Base-by-base conservation (phyloP, 1,140 invertebrate species). In the Calliphora vicina region DNA sequence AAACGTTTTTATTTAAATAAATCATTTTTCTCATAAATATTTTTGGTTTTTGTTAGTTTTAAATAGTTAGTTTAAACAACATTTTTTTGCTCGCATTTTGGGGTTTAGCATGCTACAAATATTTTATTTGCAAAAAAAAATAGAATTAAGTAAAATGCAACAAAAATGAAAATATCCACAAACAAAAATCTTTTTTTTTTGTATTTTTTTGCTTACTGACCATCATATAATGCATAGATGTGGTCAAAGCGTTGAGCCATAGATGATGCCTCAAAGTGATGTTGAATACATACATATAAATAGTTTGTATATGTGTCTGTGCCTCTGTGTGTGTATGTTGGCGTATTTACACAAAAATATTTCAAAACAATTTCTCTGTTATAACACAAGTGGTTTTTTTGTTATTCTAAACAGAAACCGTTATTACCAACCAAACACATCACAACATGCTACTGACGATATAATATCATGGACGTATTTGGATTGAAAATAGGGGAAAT, bases 291-390 rank as follows among this genome's bases (percentile, higher is more conserved):
- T 43, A 78, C 17, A 10, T 23, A 45, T 3, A 6, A 20, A 8
- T 35, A 42, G 20, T 43, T 43, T 45, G 74, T 23, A 57, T 57
- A 57, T 57, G 5, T 1, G n/a, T 20, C 17, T 76, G 27, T 29
- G 27, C 27, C n/a, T n/a, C n/a, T 76, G n/a, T 72, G 27, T 27
- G 5, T 76, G 42, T 43, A 13, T 78, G 35, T 25, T 20, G 23
- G 20, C n/a, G 20, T n/a, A 9, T 43, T 25, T 25, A n/a, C 23
- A 25, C 42, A 45, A 43, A 76, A 78, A 78, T 78, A 78, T 78
- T 78, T 78, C 74, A 78, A 78, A 78, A 78, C 74, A 43, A 78
- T 78, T 78, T 78, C 73, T 76, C 35, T 78, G 74, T 78, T 78
- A 43, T 23, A 78, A 78, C 42, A 43, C 20, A 78, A 78, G 74